A percentile compares a stretch with the other conserved stretches of the same genome.
These are phyloP conservation scores for Eucriotettix oculatus DNA, from an alignment of 2,888 invertebrate species.

Conservation along the genomic window DNA sequence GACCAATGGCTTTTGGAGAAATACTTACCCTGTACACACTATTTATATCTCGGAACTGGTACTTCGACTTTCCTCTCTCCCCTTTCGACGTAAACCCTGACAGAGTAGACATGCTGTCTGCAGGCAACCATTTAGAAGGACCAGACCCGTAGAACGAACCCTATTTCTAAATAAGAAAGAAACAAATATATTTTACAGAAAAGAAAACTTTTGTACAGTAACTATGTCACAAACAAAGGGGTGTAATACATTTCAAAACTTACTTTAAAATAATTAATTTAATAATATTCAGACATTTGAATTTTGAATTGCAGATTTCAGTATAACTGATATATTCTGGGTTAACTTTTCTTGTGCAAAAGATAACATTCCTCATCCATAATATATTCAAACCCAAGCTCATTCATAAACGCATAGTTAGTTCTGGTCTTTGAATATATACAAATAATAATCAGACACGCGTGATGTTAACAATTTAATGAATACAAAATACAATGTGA, in stretches of 20 bases:
- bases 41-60: constrained; percentile 95
- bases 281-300: neutral
- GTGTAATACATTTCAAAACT: neutral
- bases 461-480: too few relatives aligned
- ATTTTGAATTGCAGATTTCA: too few relatives aligned
- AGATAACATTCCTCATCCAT: too few relatives aligned
- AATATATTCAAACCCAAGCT: too few relatives aligned
- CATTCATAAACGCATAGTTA: too few relatives aligned
- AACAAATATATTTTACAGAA: neutral
- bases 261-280: neutral
- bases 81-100: constrained; percentile 73
- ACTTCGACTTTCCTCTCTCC: constrained; percentile 88
- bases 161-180: constrained; percentile 31
- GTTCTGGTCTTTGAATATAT: too few relatives aligned
- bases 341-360: too few relatives aligned
- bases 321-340: too few relatives aligned
- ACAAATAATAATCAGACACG: too few relatives aligned
- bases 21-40: constrained; percentile 73
- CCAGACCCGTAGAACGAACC: constrained; percentile 65
- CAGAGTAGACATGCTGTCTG: constrained; percentile 93
- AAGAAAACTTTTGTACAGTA: neutral
- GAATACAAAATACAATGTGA: too few relatives aligned
- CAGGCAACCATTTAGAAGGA: constrained; percentile 80
- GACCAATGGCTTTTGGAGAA: too few relatives aligned
- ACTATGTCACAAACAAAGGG: neutral